Percentiles rank a stretch among this genome's conserved stretches.
phyloP scores from a whole-genome alignment of 2,113 vertebrate genomes.

The Columba janthina region DNA sequence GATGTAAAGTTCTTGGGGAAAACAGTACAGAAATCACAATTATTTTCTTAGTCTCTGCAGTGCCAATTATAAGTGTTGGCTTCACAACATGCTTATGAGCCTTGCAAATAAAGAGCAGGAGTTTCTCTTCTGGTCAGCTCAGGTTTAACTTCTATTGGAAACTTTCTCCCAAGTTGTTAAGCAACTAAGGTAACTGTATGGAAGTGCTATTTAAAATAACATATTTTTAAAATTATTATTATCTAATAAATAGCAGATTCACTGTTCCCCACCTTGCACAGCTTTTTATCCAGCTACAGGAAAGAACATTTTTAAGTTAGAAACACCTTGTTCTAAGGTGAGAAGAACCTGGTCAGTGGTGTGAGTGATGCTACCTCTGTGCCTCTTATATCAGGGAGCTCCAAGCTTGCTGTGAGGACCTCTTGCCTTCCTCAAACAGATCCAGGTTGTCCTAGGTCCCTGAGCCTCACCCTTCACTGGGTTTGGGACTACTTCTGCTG shows the following conservation, averaged over 20 bases:
- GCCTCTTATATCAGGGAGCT: neutral
- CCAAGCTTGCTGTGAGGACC: neutral
- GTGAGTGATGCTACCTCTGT: neutral
- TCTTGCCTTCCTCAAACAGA: neutral
- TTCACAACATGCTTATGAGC: neutral
- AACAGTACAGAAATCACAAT: neutral
- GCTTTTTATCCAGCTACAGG: neutral
- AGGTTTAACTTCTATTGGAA: neutral
- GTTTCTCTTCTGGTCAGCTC: neutral
- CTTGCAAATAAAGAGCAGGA: neutral
- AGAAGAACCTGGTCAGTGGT: neutral
- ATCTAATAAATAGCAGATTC: neutral
- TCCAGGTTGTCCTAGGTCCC: neutral
- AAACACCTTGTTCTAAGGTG: neutral
- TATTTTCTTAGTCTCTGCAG: neutral
- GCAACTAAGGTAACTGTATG: neutral
- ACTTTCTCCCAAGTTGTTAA: neutral
- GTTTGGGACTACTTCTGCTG: neutral
- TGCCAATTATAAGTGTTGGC: neutral
- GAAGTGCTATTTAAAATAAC: neutral
- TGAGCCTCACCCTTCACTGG: neutral
- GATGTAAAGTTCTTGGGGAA: neutral
- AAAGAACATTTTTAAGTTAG: neutral
- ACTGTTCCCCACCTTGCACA: accelerated
- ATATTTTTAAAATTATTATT: no score